Evolutionary conservation across 2,797 vertebrate genomes (phyloP).

Genomic region (Argyrosomus regius): DNA sequence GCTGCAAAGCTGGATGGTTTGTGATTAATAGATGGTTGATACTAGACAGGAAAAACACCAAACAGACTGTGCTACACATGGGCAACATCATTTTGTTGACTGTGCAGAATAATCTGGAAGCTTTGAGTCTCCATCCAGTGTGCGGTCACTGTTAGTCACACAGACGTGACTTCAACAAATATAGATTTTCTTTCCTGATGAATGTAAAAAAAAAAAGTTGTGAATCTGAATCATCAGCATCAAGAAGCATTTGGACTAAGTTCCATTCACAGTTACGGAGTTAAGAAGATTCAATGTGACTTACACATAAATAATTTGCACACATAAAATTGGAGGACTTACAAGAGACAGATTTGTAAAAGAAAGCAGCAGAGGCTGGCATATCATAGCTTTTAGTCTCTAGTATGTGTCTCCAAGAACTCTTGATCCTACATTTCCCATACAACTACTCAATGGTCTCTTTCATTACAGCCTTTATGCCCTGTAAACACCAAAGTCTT

Average conservation of each 20-base stretch:
- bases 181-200: constrained; percentile 39
- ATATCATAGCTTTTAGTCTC: neutral
- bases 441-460: neutral
- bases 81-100: neutral
- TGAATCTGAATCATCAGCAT: constrained; percentile 19
- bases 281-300: neutral
- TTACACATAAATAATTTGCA: neutral
- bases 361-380: neutral
- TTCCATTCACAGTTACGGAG: neutral
- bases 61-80: neutral
- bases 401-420: neutral
- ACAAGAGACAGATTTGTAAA: neutral
- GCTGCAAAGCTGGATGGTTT: neutral
- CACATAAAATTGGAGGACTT: neutral
- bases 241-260: neutral
- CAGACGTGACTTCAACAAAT: constrained; percentile 42
- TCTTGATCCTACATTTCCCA: neutral
- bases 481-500: neutral
- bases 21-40: neutral
- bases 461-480: neutral
- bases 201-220: neutral
- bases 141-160: constrained; percentile 50
- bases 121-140: neutral
- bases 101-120: constrained; percentile 27
- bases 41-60: neutral